These are phyloP conservation scores for Ranitomeya variabilis DNA, from an alignment of 2,113 vertebrate species.

Conservation along the genomic window DNA sequence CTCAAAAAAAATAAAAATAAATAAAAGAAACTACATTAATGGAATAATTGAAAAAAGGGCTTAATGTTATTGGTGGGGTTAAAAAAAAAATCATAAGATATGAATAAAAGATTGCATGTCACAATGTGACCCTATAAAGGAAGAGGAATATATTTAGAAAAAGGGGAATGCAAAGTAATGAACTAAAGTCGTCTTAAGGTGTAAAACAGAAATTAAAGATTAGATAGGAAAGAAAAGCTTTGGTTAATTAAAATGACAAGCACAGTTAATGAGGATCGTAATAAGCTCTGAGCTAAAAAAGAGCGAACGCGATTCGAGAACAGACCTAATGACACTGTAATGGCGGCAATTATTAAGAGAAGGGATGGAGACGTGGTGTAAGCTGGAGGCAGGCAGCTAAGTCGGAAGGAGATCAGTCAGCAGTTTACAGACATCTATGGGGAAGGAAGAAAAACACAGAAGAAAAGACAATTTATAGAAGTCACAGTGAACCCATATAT, in stretches of 20 bases:
- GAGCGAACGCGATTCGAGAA: not conserved
- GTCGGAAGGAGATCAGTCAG: not conserved
- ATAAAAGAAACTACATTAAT: too few species aligned
- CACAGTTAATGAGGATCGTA: constrained; percentile 13
- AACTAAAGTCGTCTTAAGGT: constrained; percentile 12
- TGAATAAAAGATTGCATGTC: not conserved
- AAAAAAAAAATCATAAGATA: not conserved
- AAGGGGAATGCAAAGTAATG: not conserved
- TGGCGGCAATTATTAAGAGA: constrained; percentile 6
- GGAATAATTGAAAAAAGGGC: not conserved
- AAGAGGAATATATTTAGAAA: not conserved
- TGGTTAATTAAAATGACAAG: constrained; percentile 38
- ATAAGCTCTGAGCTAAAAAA: constrained; percentile 24
- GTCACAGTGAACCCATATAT: not conserved
- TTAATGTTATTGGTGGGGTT: too few species aligned
- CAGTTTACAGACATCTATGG: not conserved
- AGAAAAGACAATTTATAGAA: not conserved
- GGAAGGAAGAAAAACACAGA: not conserved
- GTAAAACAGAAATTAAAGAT: constrained; percentile 22
- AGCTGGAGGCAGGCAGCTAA: constrained; percentile 17
- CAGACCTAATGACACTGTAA: constrained; percentile 29
- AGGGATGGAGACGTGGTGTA: constrained; percentile 1
- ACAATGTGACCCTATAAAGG: not conserved
- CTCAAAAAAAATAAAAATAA: too few species aligned
- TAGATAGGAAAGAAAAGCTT: constrained; percentile 25